phyloP scores from a whole-genome alignment of 2,113 vertebrate genomes.

The Pedetes capensis region DNA sequence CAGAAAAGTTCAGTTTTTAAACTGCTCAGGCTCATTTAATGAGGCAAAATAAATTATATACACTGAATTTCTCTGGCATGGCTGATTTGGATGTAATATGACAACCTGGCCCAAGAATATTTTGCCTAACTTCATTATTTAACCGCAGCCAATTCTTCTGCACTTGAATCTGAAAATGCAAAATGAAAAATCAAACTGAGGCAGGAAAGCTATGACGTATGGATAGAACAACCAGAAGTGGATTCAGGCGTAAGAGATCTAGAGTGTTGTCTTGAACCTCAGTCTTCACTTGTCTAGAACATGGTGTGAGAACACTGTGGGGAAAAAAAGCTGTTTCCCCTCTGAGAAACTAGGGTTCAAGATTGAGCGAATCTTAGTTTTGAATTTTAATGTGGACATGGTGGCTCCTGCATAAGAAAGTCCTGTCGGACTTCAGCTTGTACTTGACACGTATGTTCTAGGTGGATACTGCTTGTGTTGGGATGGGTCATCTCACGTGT shows the following conservation, averaged over 20 bases:
- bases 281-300: neutral
- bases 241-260: neutral
- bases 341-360: neutral
- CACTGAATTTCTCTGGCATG: neutral
- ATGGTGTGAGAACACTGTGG: neutral
- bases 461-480: neutral
- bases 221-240: neutral
- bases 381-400: neutral
- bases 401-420: neutral
- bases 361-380: neutral
- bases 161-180: neutral
- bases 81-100: neutral
- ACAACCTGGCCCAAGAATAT: neutral
- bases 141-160: neutral
- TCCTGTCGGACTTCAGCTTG: neutral
- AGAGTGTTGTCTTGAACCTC: fast-evolving
- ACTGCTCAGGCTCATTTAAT: neutral
- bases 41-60: neutral
- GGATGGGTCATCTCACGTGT: neutral
- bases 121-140: neutral
- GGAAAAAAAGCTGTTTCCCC: neutral
- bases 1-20: neutral
- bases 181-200: neutral
- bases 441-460: neutral
- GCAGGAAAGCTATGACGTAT: neutral